Conservation (phyloP, 2,888 invertebrate species). For the Tetragnatha montana region DNA sequence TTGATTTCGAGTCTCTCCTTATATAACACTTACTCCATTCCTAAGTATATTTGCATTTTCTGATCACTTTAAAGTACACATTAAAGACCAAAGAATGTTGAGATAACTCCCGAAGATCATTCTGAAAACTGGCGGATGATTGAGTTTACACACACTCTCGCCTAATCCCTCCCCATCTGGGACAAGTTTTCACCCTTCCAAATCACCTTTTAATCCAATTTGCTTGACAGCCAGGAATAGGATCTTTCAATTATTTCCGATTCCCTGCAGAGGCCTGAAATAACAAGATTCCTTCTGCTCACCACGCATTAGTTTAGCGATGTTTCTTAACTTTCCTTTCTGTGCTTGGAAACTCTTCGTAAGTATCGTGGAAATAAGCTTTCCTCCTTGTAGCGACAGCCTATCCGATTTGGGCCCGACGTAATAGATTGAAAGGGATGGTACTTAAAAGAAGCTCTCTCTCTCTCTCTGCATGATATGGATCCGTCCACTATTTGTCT, state of each 20-base stretch:
- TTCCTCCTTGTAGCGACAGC: too few species aligned
- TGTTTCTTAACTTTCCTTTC: not conserved
- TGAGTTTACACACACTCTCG: not conserved
- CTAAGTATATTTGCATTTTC: too few species aligned
- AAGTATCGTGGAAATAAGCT: too few species aligned
- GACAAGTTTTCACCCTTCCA: not conserved
- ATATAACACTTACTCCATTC: too few species aligned
- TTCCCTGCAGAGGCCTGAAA: not conserved
- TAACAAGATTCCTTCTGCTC: not conserved
- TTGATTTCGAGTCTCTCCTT: too few species aligned
- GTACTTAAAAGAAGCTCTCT: too few species aligned
- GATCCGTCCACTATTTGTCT: too few species aligned
- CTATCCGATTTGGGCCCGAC: too few species aligned
- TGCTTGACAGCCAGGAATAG: not conserved
- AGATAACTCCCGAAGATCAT: not conserved
- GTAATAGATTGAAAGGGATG: too few species aligned
- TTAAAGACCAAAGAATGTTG: too few species aligned
- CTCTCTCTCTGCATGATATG: too few species aligned
- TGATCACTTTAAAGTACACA: too few species aligned
- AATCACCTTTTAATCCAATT: not conserved
- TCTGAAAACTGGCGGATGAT: not conserved
- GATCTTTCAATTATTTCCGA: not conserved
- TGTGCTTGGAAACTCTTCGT: not conserved
- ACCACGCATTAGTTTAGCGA: not conserved
- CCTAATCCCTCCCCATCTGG: not conserved